Percentiles rank a stretch among this genome's conserved stretches.
Evolutionary conservation across 2,888 invertebrate species (phyloP).

Genomic region (Molorchus minor): DNA sequence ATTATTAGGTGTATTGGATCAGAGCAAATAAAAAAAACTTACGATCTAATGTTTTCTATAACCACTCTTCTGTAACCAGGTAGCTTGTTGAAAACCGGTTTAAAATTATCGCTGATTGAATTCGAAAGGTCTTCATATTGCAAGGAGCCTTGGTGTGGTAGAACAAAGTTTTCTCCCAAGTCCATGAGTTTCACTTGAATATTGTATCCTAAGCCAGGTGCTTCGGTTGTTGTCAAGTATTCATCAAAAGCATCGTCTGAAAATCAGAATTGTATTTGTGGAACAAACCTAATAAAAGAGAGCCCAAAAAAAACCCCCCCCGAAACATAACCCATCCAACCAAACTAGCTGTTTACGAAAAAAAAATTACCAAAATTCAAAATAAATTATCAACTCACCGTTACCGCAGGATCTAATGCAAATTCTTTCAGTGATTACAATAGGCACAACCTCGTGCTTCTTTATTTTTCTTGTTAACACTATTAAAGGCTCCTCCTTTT

Average conservation of each 20-base stretch:
- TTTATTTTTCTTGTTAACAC: constrained; percentile 86
- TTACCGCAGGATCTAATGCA: constrained; percentile 86
- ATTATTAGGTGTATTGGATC: background rate
- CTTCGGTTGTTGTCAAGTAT: constrained; percentile 67
- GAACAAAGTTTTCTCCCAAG: constrained; percentile 78
- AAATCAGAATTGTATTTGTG: constrained; percentile 29
- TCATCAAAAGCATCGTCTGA: constrained; percentile 67
- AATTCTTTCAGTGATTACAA: constrained; percentile 77
- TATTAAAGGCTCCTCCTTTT: constrained; percentile 82
- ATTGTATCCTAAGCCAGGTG: constrained; percentile 75
- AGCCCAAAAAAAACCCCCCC: too few relatives aligned
- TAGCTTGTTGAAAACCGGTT: constrained; percentile 69
- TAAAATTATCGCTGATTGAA: constrained; percentile 72
- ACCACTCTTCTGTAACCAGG: constrained; percentile 78
- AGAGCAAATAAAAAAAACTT: constrained; percentile 52
- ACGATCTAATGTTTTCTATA: constrained; percentile 78
- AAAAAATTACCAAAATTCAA: background rate
- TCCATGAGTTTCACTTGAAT: constrained; percentile 79
- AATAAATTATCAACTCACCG: constrained; percentile 63
- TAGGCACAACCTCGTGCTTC: constrained; percentile 79
- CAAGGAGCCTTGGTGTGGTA: constrained; percentile 75
- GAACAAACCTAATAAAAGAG: too few relatives aligned
- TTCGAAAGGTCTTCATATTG: constrained; percentile 78
- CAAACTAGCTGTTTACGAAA: too few relatives aligned
- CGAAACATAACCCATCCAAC: too few relatives aligned